Conservation (phyloP, 2,797 vertebrate species). For the Sebastes kiyomatsui region DNA sequence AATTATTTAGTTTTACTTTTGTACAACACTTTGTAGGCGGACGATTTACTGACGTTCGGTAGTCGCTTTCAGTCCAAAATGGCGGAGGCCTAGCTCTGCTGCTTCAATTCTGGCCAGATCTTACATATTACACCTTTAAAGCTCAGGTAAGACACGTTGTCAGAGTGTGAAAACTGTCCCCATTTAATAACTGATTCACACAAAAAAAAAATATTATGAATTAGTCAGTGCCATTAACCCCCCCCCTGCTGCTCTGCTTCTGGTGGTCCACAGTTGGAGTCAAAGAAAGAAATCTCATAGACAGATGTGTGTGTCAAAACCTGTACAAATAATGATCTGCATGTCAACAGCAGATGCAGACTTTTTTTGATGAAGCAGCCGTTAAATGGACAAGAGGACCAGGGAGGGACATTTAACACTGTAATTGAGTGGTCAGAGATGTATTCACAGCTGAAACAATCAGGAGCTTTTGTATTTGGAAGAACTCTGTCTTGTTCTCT, state of each 20-base stretch:
- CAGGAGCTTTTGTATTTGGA: neutral
- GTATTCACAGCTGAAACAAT: neutral
- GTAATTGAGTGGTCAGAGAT: neutral
- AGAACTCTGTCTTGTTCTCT: neutral
- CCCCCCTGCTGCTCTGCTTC: neutral
- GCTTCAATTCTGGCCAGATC: neutral
- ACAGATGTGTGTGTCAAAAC: neutral
- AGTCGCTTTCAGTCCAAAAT: too few species aligned
- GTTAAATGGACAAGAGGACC: neutral
- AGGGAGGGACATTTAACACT: neutral
- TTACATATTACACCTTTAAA: neutral
- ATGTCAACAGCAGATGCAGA: neutral
- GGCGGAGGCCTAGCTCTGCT: too few species aligned
- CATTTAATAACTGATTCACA: neutral
- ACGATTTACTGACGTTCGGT: too few species aligned
- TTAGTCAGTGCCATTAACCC: neutral
- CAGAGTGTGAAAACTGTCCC: neutral
- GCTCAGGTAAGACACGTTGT: neutral
- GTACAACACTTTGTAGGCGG: too few species aligned
- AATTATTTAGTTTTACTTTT: too few species aligned
- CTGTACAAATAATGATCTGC: neutral
- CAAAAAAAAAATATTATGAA: neutral
- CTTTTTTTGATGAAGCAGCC: neutral
- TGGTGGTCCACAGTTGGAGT: neutral
- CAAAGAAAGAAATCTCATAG: neutral